Evolutionary conservation across 2,113 vertebrate genomes (phyloP), one percentile per base, ranked within the genome.

Genomic region (Struthidea cinerea): DNA sequence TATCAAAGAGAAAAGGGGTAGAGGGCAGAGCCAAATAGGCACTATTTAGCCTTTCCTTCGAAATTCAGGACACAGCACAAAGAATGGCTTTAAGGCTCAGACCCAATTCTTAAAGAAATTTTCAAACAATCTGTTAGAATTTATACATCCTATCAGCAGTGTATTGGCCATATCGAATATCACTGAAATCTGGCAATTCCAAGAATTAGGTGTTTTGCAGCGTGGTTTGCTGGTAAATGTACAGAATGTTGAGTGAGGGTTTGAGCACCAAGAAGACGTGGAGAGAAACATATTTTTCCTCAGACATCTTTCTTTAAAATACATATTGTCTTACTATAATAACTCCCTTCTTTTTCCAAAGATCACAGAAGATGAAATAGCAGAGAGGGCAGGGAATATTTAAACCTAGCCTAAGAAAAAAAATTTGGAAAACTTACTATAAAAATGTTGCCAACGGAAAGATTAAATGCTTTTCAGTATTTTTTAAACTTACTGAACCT

Each of bases 401-500:
- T 89, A 95, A 97, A 97, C 78, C 57, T 39, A 86, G 28, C 35
- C 83, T 89, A 90, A 94, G 60, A 22, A 85, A 93, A 94, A 91
- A 92, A 90, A 52, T 10, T 60, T 94, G 90, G 96, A 97, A 95
- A 97, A 89, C 81, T 93, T 64, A 78, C 85, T 92, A 80, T 88
- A 93, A 94, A 94, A 96, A 92, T 84, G 84, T 96, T 97, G 96
- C 96, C 97, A 97, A 96, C 22, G 55, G 98, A 98, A 98, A 97
- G 97, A 97, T 97, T 97, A 97, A 97, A 98, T 97, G 90, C 94
- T 97, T 96, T 93, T 97, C 91, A 95, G 97, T 97, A 97, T 97
- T 98, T 98, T 97, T 97, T 96, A 97, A 98, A 97, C 96, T 97
- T 97, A 97, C 94, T 95, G 97, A 97, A 97, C 95, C 94, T 87